Conservation (phyloP, 2,797 vertebrate genomes). For the Sardinella longiceps region DNA sequence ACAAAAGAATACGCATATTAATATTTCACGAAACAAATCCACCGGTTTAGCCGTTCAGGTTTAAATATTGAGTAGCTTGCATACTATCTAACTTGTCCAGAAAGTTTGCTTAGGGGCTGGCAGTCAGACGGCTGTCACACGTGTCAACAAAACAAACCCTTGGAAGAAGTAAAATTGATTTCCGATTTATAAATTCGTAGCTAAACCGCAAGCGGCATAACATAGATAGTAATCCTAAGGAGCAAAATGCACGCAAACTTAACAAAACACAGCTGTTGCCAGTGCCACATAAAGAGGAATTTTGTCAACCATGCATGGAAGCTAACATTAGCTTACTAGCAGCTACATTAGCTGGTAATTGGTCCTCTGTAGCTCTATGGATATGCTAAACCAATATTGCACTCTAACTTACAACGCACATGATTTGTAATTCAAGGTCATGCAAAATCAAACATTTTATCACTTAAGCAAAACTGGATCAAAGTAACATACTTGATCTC, state of each 20-base stretch:
- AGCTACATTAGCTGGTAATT: background rate
- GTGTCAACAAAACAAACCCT: background rate
- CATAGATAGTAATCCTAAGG: too few species aligned
- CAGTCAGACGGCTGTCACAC: background rate
- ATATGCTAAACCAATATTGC: background rate
- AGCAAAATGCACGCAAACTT: background rate
- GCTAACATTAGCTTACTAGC: background rate
- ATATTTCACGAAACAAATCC: too few species aligned
- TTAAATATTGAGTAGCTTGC: background rate
- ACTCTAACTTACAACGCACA: background rate
- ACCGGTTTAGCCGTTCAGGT: too few species aligned
- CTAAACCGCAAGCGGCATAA: background rate
- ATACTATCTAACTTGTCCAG: background rate
- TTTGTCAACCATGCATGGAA: background rate
- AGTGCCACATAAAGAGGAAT: background rate
- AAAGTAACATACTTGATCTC: background rate
- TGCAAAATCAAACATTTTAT: background rate
- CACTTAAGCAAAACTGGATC: background rate
- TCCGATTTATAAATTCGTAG: background rate
- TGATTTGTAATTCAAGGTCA: background rate
- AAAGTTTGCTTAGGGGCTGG: background rate
- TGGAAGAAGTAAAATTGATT: background rate
- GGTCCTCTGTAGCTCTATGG: background rate
- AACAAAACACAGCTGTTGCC: background rate
- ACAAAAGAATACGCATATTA: background rate